Conservation (phyloP, 1,140 invertebrate species). For the Diorhabda elongata region DNA sequence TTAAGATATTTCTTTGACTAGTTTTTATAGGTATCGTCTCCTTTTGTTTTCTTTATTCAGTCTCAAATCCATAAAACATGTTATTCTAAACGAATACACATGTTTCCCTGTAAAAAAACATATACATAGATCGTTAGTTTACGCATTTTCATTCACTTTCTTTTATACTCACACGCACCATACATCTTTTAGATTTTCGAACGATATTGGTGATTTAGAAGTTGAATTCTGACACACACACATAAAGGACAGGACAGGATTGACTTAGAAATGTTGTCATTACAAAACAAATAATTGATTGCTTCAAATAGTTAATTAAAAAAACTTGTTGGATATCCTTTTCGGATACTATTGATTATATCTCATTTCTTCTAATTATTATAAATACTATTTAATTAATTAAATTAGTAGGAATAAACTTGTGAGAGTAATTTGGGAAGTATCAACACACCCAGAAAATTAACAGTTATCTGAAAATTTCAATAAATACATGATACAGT, state of each 20-base stretch:
- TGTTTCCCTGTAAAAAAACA: slow-evolving; percentile 8
- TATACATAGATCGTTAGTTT: slow-evolving; percentile 9
- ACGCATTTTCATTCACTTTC: slow-evolving; percentile 7
- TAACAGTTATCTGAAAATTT: too few relatives aligned
- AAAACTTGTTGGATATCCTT: neutral
- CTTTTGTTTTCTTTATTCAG: neutral
- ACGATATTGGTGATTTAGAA: slow-evolving; percentile 11
- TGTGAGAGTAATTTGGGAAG: too few relatives aligned
- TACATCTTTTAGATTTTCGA: slow-evolving; percentile 1
- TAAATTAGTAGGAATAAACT: too few relatives aligned
- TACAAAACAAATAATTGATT: neutral
- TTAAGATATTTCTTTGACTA: neutral
- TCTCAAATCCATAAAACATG: slow-evolving; percentile 9
- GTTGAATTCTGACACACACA: neutral
- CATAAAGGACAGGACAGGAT: neutral
- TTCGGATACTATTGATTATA: neutral
- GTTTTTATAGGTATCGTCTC: slow-evolving; percentile 3
- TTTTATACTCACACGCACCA: slow-evolving; percentile 4
- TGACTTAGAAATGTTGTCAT: neutral
- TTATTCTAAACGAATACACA: slow-evolving; percentile 13
- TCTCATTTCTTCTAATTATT: too few relatives aligned
- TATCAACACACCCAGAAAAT: too few relatives aligned
- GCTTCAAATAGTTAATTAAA: neutral
- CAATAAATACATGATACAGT: too few relatives aligned
- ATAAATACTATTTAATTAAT: too few relatives aligned